A percentile compares a stretch with the other conserved stretches of the same genome.
Evolutionary conservation across 1,140 invertebrate species (phyloP).

Genomic region (Physella acuta): DNA sequence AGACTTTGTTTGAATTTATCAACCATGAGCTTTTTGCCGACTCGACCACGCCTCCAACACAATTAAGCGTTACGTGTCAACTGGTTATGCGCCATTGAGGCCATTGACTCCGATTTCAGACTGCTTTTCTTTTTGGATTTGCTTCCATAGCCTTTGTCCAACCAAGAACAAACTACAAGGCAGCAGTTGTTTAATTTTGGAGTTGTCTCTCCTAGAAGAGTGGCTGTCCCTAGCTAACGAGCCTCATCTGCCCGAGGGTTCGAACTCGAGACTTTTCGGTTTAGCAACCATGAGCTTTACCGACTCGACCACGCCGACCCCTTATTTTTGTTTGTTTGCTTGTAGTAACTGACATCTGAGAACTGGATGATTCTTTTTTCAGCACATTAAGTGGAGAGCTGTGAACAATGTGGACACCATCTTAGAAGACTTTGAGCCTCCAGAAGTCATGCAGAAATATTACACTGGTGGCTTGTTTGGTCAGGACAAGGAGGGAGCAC

Average conservation of each 20-base stretch:
- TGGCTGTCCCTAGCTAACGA: background rate
- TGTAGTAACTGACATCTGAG: background rate
- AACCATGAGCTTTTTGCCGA: too few species aligned
- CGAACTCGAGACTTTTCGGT: background rate
- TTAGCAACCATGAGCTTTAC: background rate
- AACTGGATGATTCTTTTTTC: conserved; percentile 27
- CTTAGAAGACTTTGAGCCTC: conserved; percentile 70
- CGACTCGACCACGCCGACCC: background rate
- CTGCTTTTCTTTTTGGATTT: too few species aligned
- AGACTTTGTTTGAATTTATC: too few species aligned
- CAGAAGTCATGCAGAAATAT: conserved; percentile 72
- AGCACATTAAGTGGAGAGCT: conserved; percentile 78
- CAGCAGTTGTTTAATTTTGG: too few species aligned
- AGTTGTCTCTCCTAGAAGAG: background rate
- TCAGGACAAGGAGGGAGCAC: conserved; percentile 82
- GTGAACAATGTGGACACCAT: conserved; percentile 75
- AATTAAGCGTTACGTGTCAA: too few species aligned
- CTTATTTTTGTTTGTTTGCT: background rate
- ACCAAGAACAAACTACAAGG: too few species aligned
- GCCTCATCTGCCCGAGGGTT: background rate
- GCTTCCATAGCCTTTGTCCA: too few species aligned
- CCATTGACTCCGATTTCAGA: too few species aligned
- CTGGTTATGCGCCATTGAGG: too few species aligned
- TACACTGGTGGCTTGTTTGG: conserved; percentile 77
- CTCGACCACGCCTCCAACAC: too few species aligned